A percentile compares a stretch with the other conserved stretches of the same genome.
These are phyloP conservation scores for Montipora capricornis DNA, from an alignment of 64 coral and sea anemone species.

Conservation along the genomic window DNA sequence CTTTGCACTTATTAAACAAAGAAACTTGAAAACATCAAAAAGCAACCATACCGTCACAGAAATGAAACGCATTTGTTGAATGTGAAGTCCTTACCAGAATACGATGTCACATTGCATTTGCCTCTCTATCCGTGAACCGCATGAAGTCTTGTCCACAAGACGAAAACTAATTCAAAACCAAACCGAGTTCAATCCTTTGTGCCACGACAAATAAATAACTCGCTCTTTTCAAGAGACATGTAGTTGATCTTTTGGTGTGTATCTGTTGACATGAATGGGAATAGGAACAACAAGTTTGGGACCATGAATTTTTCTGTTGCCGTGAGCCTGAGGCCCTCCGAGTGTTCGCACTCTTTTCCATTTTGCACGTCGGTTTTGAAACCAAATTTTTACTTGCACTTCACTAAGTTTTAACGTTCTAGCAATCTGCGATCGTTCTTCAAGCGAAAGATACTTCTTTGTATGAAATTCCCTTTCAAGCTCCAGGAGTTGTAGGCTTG, in stretches of 20 bases:
- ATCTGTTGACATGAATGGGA: conserved; percentile 96
- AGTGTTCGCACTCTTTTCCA: conserved; percentile 93
- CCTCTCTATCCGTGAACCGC: background rate
- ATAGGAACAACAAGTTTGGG: conserved; percentile 98
- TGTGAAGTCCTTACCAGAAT: background rate
- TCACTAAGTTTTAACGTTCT: conserved; percentile 77
- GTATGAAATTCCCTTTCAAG: conserved; percentile 92
- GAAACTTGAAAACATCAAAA: background rate
- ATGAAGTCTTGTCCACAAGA: background rate
- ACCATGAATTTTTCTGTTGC: conserved; percentile 74
- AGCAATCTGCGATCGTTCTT: conserved; percentile 92
- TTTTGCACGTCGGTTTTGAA: conserved; percentile 89
- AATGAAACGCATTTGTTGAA: background rate
- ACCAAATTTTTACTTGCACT: conserved; percentile 96
- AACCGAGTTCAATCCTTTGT: background rate
- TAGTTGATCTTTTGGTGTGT: conserved; percentile 78
- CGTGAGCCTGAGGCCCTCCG: conserved; percentile 51
- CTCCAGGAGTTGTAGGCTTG: conserved; percentile 96
- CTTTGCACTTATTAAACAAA: background rate
- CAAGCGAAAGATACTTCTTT: conserved; percentile 89
- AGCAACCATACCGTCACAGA: background rate
- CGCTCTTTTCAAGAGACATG: conserved; percentile 64
- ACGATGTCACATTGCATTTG: background rate
- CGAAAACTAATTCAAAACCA: background rate
- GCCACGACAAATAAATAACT: conserved; percentile 21